phyloP scores from a whole-genome alignment of 2,888 invertebrate genomes.

The Miltochrista miniata region DNA sequence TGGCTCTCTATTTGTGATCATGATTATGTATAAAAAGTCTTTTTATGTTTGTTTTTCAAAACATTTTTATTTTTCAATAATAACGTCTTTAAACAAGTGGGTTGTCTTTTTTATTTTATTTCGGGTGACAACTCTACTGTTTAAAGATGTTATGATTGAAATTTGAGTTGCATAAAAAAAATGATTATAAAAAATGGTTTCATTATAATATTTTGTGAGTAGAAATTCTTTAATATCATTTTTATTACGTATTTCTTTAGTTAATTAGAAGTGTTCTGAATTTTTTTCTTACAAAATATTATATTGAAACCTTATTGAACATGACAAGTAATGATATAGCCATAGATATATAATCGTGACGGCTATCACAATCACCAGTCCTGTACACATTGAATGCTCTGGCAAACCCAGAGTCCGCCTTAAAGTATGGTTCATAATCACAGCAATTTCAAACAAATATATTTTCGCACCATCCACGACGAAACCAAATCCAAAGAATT shows the following conservation, averaged over 20 bases:
- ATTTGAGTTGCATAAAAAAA: background rate
- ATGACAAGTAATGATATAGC: conserved; percentile 9
- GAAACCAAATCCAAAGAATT: conserved; percentile 40
- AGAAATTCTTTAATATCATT: background rate
- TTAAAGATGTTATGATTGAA: conserved; percentile 2
- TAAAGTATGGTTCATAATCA: conserved; percentile 24
- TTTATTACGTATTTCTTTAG: background rate
- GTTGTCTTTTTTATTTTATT: background rate
- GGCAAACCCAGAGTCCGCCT: conserved; percentile 23
- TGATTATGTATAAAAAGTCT: background rate
- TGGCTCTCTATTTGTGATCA: conserved; percentile 14
- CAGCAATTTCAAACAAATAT: conserved; percentile 13
- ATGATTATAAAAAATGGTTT: background rate
- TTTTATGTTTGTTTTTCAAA: background rate
- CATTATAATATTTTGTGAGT: conserved; percentile 3
- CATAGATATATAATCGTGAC: conserved; percentile 1
- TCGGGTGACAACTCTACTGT: conserved; percentile 8
- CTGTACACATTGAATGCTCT: conserved; percentile 19
- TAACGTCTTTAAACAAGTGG: conserved; percentile 1
- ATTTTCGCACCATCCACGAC: conserved; percentile 12
- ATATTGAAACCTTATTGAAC: background rate
- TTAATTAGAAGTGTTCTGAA: background rate
- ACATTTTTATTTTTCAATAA: background rate
- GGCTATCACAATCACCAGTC: conserved; percentile 9
- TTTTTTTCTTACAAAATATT: conserved; percentile 2